Percentiles rank a stretch among this genome's conserved stretches.
Conservation (phyloP, 2,113 vertebrate species). For the Peucedramus taeniatus region DNA sequence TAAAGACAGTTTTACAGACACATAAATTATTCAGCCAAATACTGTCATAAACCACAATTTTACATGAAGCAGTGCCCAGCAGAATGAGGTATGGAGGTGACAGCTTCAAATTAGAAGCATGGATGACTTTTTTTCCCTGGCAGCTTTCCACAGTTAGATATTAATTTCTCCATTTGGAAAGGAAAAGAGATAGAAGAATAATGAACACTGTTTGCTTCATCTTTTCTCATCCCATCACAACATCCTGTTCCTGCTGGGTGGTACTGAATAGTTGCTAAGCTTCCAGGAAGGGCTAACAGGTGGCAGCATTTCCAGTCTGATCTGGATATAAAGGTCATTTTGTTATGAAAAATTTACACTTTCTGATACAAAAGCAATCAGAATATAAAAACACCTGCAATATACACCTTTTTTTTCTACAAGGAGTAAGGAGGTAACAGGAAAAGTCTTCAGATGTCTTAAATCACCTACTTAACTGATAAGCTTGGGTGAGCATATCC, state of each 20-base stretch:
- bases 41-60: neutral
- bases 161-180: neutral
- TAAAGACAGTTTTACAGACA: neutral
- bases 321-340: neutral
- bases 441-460: neutral
- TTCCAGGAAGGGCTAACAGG: neutral
- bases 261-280: neutral
- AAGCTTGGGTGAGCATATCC: constrained; percentile 89
- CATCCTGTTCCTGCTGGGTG: neutral
- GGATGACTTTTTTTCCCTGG: neutral
- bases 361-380: neutral
- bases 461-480: constrained; percentile 82
- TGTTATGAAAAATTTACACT: neutral
- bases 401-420: neutral
- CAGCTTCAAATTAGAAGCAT: neutral
- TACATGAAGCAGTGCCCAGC: neutral
- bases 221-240: neutral
- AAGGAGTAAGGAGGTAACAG: neutral
- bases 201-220: neutral
- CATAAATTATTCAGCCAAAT: neutral
- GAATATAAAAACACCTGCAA: neutral
- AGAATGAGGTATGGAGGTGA: neutral
- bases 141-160: neutral
- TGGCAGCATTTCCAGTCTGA: neutral
- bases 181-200: neutral